These are phyloP conservation scores for Schrankia costaestrigalis DNA, from an alignment of 2,888 invertebrate species.

Conservation along the genomic window DNA sequence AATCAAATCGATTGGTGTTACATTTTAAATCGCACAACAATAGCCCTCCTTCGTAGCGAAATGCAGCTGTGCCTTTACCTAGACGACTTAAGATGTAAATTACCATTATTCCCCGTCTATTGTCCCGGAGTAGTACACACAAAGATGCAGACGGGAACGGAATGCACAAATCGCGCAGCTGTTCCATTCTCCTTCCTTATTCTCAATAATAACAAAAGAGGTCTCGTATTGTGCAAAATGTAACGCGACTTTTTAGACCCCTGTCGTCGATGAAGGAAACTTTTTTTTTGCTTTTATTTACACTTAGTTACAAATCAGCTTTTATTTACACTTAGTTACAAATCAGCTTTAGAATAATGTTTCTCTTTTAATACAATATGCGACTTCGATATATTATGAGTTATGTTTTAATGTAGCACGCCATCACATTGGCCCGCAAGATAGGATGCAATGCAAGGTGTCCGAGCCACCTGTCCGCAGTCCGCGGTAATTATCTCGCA, in stretches of 20 bases:
- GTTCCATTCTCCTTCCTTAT: constrained; percentile 67
- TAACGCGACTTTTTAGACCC: constrained; percentile 58
- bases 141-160: constrained; percentile 76
- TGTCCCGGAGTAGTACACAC: constrained; percentile 63
- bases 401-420: constrained; percentile 13
- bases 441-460: constrained; percentile 74
- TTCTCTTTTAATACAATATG: no score
- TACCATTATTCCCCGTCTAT: constrained; percentile 71
- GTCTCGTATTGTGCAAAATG: constrained; percentile 73
- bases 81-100: constrained; percentile 79
- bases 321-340: no score
- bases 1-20: no score
- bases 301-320: constrained; percentile 5
- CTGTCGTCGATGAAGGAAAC: constrained; percentile 32
- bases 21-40: constrained; percentile 42
- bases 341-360: no score
- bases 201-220: constrained; percentile 65
- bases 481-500: constrained; percentile 67
- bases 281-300: constrained; percentile 16
- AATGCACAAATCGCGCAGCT: constrained; percentile 78
- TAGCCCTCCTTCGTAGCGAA: constrained; percentile 52
- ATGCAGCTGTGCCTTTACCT: constrained; percentile 74
- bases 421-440: constrained; percentile 32
- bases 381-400: no score
- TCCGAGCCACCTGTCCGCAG: constrained; percentile 67